These are phyloP conservation scores for Elephas maximus DNA, from an alignment of 2,113 vertebrate genomes.

Conservation along the genomic window DNA sequence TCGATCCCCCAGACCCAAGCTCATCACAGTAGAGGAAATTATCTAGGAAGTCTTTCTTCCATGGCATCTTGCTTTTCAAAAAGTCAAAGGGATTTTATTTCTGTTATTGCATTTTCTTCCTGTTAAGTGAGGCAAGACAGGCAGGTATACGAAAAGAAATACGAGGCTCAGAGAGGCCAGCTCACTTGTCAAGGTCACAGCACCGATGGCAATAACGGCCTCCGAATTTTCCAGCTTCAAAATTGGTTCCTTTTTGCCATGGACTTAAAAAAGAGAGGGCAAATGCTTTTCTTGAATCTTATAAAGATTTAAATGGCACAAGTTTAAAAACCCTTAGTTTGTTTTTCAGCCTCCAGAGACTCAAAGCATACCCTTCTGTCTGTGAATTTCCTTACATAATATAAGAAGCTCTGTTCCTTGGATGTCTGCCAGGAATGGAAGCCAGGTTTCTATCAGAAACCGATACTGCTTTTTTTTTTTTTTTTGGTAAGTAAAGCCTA, in stretches of 20 bases:
- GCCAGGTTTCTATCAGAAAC: slow-evolving; percentile 46
- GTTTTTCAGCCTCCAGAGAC: not conserved
- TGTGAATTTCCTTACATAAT: slow-evolving; percentile 21
- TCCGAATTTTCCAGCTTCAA: slow-evolving; percentile 17
- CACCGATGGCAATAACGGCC: not conserved
- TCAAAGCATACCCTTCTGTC: not conserved
- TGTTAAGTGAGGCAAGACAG: not conserved
- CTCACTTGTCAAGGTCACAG: not conserved
- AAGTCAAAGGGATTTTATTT: not conserved
- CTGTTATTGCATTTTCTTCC: not conserved
- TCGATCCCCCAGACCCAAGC: not conserved
- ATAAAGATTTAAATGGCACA: slow-evolving; percentile 16
- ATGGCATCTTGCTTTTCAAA: slow-evolving; percentile 51
- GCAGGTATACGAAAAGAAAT: not conserved
- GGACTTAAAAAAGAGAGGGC: not conserved
- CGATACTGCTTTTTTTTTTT: not conserved
- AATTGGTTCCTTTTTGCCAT: not conserved
- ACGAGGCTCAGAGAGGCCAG: not conserved
- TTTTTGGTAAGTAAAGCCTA: not conserved
- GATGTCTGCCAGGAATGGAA: not conserved
- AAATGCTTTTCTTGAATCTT: slow-evolving; percentile 2
- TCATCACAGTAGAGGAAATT: not conserved
- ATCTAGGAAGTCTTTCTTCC: slow-evolving; percentile 3
- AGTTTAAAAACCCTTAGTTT: not conserved
- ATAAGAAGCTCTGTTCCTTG: not conserved